Base-by-base conservation (phyloP, 2,797 vertebrate genomes). In the Pseudochirops corinnae region DNA sequence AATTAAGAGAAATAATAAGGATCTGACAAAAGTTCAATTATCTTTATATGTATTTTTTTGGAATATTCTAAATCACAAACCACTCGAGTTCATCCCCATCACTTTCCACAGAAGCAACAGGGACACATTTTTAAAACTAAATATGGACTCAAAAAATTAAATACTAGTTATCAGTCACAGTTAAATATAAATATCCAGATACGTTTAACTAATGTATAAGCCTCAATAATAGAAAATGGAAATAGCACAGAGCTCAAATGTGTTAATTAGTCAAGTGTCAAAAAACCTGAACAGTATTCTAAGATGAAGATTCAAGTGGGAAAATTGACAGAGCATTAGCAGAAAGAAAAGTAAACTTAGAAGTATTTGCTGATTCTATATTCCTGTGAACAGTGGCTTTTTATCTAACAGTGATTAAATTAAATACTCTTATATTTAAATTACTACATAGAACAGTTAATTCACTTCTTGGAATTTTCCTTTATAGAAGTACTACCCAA, bases 291-390 rank as follows among this genome's bases (percentile, higher is more conserved):
- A 24, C 74, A 87, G 39, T 82, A 21, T 46, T 82, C 74, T 82
- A 4, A 46, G 24, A 87, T 87, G 74, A 50, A 87, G 74, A 87
- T 46, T 87, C 46, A 87, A 50, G 39, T 87, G 39, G 74, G 74
- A 87, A 82, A 82, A 82, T 39, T 82, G 67, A 82, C 67, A 82
- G 67, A 82, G 67, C 67, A 82, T 82, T 82, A 82, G n/a, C 18
- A 82, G n/a, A 46, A 82, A 82, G 67, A 82, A 87, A 50, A 87
- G 74, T 87, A 87, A 87, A 87, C 74, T 87, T 50, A 87, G 74
- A 87, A 87, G 9, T 26, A 50, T 26, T 87, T 50, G 9, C 39
- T 50, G 24, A 50, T 87, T 87, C 74, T 87, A 12, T 87, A 50
- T 46, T 50, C 26, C 39, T 87, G 39, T 87, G 74, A 87, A 39